phyloP scores from a whole-genome alignment of 2,888 invertebrate species.

The Stictocephala bisonia region DNA sequence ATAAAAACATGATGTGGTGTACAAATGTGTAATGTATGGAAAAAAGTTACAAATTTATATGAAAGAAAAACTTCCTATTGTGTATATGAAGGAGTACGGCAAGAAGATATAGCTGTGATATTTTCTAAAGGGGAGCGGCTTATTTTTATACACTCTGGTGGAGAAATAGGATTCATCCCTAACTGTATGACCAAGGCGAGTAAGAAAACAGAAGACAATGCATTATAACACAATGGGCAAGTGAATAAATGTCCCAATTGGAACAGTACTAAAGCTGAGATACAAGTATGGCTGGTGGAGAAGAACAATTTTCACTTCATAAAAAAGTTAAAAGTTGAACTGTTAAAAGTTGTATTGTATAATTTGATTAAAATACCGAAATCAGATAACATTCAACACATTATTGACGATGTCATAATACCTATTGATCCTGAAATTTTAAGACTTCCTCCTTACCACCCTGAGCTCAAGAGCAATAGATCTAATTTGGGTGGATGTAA shows the following conservation, averaged over 20 bases:
- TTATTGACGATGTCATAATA: too few relatives aligned
- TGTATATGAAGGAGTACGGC: too few relatives aligned
- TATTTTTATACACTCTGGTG: constrained; percentile 24
- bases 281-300: neutral
- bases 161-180: constrained; percentile 10
- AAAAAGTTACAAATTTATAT: constrained; percentile 4
- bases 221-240: constrained; percentile 3
- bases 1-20: constrained; percentile 2
- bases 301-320: too few relatives aligned
- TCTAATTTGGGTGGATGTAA: neutral
- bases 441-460: too few relatives aligned
- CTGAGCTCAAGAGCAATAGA: too few relatives aligned
- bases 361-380: neutral
- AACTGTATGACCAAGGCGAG: constrained; percentile 19
- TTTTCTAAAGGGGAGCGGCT: constrained; percentile 5
- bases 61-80: too few relatives aligned
- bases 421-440: too few relatives aligned
- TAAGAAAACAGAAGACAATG: neutral
- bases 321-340: too few relatives aligned
- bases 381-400: too few relatives aligned
- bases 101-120: neutral
- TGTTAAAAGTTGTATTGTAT: neutral
- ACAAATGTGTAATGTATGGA: neutral
- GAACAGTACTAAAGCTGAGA: neutral
- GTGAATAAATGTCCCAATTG: neutral